A percentile compares a stretch with the other conserved stretches of the same genome.
These are phyloP conservation scores for Zaprionus ghesquierei DNA, from an alignment of 1,140 invertebrate species.

Conservation along the genomic window DNA sequence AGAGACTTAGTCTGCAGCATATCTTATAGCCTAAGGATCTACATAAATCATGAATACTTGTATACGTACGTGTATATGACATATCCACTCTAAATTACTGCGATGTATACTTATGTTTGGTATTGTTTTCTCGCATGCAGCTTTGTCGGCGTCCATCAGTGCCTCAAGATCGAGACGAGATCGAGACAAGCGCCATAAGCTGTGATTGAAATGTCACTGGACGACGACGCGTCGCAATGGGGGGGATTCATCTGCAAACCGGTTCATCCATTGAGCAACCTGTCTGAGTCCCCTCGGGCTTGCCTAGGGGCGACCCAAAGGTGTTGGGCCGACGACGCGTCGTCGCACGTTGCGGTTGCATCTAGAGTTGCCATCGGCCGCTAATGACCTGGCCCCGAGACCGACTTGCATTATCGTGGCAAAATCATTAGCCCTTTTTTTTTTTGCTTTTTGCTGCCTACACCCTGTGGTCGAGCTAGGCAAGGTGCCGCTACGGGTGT, in stretches of 20 bases:
- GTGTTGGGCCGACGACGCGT: constrained; percentile 27
- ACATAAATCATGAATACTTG: background rate
- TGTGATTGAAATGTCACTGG: constrained; percentile 6
- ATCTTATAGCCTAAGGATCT: background rate
- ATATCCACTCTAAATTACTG: background rate
- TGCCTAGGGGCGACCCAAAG: constrained; percentile 24
- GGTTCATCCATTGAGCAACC: constrained; percentile 23
- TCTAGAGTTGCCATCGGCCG: constrained; percentile 17
- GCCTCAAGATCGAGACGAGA: constrained; percentile 12
- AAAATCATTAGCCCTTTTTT: constrained; percentile 43
- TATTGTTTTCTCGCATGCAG: background rate
- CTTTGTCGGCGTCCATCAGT: constrained; percentile 17
- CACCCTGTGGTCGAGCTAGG: background rate
- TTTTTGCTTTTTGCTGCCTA: too few species aligned
- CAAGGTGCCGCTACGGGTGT: background rate
- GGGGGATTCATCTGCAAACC: constrained; percentile 18
- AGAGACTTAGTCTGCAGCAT: background rate
- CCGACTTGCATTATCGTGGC: constrained; percentile 34
- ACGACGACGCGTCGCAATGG: background rate
- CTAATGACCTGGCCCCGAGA: constrained; percentile 36
- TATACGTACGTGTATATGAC: too few species aligned
- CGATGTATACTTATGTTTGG: background rate
- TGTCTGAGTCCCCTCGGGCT: constrained; percentile 5
- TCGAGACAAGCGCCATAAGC: background rate
- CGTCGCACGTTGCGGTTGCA: constrained; percentile 13